These are phyloP conservation scores for Dasypogon diadema DNA, from an alignment of 2,888 invertebrate species.

Conservation along the genomic window DNA sequence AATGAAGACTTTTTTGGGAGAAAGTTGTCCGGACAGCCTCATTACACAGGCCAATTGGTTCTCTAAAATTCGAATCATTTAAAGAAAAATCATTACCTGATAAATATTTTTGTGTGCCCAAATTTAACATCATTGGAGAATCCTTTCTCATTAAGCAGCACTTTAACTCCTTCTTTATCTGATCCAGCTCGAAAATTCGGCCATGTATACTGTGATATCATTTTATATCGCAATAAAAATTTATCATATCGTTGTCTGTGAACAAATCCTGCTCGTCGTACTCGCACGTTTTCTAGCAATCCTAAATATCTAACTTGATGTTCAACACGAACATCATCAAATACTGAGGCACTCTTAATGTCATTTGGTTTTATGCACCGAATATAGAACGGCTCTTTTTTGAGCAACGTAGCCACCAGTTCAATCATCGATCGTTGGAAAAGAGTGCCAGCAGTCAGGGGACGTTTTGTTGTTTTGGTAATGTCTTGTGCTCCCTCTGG, in stretches of 20 bases:
- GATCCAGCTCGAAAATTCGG: conserved; percentile 88
- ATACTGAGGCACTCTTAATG: conserved; percentile 85
- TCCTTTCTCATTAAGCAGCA: conserved; percentile 84
- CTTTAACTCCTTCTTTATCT: conserved; percentile 86
- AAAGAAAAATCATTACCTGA: conserved; percentile 76
- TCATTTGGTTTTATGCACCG: conserved; percentile 98
- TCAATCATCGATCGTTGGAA: conserved; percentile 96
- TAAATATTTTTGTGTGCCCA: conserved; percentile 96
- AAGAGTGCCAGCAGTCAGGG: conserved; percentile 91
- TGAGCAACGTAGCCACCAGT: conserved; percentile 86
- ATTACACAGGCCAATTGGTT: too few relatives aligned
- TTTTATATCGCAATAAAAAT: conserved; percentile 95
- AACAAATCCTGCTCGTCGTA: conserved; percentile 97
- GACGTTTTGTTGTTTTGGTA: conserved; percentile 92
- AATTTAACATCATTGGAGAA: conserved; percentile 88
- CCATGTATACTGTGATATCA: conserved; percentile 96
- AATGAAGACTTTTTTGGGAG: too few relatives aligned
- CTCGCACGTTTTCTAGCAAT: conserved; percentile 94
- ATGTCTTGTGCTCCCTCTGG: conserved; percentile 95
- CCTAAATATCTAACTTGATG: conserved; percentile 81
- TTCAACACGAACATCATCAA: conserved; percentile 82
- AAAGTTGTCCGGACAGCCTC: too few relatives aligned
- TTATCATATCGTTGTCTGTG: conserved; percentile 93
- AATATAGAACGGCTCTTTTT: conserved; percentile 97
- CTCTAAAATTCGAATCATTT: too few relatives aligned